Conservation (phyloP, 2,113 vertebrate genomes). For the Ellobius talpinus region DNA sequence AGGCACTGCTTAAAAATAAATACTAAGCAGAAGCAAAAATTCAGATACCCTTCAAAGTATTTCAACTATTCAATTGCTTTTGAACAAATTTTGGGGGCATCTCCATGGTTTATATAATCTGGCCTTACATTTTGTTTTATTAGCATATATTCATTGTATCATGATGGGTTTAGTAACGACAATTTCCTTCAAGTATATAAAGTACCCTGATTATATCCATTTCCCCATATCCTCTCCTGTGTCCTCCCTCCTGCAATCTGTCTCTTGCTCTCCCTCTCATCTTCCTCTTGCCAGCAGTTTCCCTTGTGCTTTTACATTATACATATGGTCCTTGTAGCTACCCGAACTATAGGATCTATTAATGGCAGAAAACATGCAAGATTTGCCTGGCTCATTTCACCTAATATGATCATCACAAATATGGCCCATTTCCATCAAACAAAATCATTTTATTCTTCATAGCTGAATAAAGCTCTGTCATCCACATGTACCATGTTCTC, state of each 20-base stretch:
- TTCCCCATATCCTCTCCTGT: background rate
- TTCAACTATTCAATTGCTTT: constrained; percentile 4
- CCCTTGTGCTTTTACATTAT: background rate
- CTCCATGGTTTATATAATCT: background rate
- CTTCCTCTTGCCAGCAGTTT: background rate
- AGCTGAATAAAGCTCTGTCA: background rate
- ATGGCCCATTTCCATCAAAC: background rate
- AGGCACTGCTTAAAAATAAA: background rate
- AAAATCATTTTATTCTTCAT: background rate
- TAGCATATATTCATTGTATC: background rate
- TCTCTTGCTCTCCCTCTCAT: background rate
- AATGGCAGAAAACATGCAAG: background rate
- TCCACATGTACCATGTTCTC: background rate
- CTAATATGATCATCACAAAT: background rate
- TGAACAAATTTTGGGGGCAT: background rate
- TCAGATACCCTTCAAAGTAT: background rate
- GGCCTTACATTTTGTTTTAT: background rate
- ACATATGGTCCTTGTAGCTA: background rate
- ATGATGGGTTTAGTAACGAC: background rate
- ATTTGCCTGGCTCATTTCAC: background rate
- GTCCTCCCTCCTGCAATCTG: background rate
- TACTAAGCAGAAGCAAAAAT: constrained; percentile 11
- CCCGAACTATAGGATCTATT: background rate
- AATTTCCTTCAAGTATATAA: background rate
- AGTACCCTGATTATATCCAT: background rate